Percentiles rank a stretch among this genome's conserved stretches.
These are phyloP conservation scores for Zaprionus bogoriensis DNA, from an alignment of 2,888 invertebrate genomes.

Conservation along the genomic window DNA sequence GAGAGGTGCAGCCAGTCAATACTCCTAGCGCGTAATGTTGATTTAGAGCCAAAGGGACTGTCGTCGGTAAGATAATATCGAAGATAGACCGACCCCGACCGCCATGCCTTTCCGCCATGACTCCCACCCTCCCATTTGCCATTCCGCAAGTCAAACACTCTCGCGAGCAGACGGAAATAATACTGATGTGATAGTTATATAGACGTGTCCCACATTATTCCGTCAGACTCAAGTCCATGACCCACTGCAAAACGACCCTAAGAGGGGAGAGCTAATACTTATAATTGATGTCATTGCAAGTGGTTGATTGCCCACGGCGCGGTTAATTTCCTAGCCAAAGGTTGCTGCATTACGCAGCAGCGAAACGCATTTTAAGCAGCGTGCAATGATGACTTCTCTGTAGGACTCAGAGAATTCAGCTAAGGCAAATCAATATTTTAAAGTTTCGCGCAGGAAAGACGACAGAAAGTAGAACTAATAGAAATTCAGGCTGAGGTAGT, in stretches of 20 bases:
- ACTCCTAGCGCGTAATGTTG: conserved; percentile 35
- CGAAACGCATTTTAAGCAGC: too few relatives aligned
- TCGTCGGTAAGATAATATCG: conserved; percentile 39
- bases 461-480: not conserved
- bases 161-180: conserved; percentile 43
- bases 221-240: conserved; percentile 25
- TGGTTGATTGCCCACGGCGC: conserved; percentile 6
- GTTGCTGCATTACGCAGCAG: not conserved
- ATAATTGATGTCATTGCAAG: conserved; percentile 36
- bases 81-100: conserved; percentile 4
- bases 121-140: not conserved
- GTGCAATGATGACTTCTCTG: not conserved
- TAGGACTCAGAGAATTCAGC: not conserved
- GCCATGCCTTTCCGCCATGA: not conserved
- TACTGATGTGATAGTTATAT: conserved; percentile 18
- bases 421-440: not conserved
- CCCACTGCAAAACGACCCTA: conserved; percentile 10
- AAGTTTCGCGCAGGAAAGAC: not conserved
- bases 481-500: too few relatives aligned
- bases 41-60: conserved; percentile 37
- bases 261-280: conserved; percentile 9
- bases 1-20: conserved; percentile 46
- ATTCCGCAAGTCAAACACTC: conserved; percentile 29
- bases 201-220: conserved; percentile 36
- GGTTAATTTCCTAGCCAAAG: conserved; percentile 12